Base-by-base conservation (phyloP, 1,140 invertebrate species). In the Ceratina japonica region DNA sequence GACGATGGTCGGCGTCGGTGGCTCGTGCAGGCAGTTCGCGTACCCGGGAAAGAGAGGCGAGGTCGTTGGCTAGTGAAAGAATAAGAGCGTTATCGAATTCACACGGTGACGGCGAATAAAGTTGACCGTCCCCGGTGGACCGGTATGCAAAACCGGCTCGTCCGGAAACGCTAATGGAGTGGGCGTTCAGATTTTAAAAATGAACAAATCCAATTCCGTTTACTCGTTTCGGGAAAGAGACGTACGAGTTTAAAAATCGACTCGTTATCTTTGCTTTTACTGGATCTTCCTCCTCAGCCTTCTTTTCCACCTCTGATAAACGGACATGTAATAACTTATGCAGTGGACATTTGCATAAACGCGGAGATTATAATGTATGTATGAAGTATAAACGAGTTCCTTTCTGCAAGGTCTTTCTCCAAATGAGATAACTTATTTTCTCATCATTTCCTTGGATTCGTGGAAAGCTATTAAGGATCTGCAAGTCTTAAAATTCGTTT, bases 81-180 rank as follows among this genome's bases (percentile, higher is more conserved):
- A 76, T 59, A 61, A 76, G 65, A 3, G 54, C 66, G 66, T 77
- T 77, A 77, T 77, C 66, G 75, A 77, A 61, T 69, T 70, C 20
- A 16, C 12, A 70, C 66, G 66, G 16, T 4, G 24, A 22, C 13
- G 37, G 27, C 2, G 44, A 37, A 51, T 51, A 51, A 61, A 70
- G 44, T 65, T 13, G 51, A 56, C 16, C 75, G 66, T 31, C 54
- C n/a, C 13, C 56, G 16, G 44, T 59, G 59, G 68, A 72, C 68
- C 58, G 49, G 68, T 77, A 77, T 8, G 66, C 66, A 49, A 63
- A 77, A 77, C 75, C 75, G 68, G 75, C 70, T 77, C 49, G 49
- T 62, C 75, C 59, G 68, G 68, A 72, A 77, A 77, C 51, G 68
- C 22, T 63, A 77, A 77, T 72, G 58, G 58, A 37, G 58, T 22